Base-by-base conservation (phyloP, 2,888 invertebrate species). In the Leptura quadrifasciata region DNA sequence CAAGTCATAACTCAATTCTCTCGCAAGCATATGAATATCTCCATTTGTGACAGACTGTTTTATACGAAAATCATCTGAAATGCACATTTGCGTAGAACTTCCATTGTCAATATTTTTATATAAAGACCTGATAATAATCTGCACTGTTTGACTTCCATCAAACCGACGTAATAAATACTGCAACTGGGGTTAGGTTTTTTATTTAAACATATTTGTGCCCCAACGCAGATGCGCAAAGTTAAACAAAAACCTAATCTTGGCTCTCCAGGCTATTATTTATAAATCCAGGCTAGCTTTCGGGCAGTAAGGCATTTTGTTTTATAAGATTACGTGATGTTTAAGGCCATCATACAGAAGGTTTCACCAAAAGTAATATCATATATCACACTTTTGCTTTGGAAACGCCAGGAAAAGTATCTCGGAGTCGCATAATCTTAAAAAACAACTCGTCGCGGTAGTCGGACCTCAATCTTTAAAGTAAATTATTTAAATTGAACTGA, bases 331-430 rank as follows among this genome's bases (percentile, higher is more conserved):
- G 57, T 21, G 57, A 20, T 57, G 57, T 57, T 57, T 57, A 57
- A 21, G 57, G 57, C 57, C 21, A 57, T 57, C 57, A 57, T 57
- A 20, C 21, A 20, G 57, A 20, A 57, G 57, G 21, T 57, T 57
- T 57, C 57, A 57, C 57, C 21, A 57, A 57, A 57, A 57, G 57
- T 57, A 57, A 57, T 57, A 57, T 57, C 57, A 20, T 57, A 57
- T 21, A 57, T 57, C 57, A 57, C 57, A 21, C 21, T 57, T 57
- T 55, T 20, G 21, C 21, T 47, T 47, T 47, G 47, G 5, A 47
- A 47, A 39, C n/a, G 47, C 47, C n/a, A 1, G 6, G 39, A 39
- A 47, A 47, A 47, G 5, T n/a, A 47, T n/a, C 47, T 15, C 4
- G 47, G n/a, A 47, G 47, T 47, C n/a, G 17, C 47, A 47, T 47